These are phyloP conservation scores for Nyctibius bracteatus DNA, from an alignment of 2,113 vertebrate species.

Conservation along the genomic window DNA sequence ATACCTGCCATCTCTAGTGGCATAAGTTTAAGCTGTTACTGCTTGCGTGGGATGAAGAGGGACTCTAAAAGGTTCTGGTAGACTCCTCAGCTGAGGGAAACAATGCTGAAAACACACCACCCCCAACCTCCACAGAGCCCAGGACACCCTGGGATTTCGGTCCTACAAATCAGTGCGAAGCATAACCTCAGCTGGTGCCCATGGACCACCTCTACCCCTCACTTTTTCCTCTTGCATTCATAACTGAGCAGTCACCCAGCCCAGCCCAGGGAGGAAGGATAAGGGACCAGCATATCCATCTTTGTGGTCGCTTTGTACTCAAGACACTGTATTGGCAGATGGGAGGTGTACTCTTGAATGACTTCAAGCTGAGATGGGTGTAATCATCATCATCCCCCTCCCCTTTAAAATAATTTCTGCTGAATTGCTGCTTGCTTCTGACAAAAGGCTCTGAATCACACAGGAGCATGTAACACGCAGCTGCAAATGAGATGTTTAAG, in stretches of 20 bases:
- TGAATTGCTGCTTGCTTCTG: not conserved
- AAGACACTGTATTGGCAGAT: not conserved
- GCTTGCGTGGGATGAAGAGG: not conserved
- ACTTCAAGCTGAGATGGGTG: not conserved
- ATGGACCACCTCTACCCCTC: not conserved
- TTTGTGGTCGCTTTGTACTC: not conserved
- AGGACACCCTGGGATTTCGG: not conserved
- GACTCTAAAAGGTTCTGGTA: not conserved
- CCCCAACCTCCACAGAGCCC: not conserved
- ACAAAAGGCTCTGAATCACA: not conserved
- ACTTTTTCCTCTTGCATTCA: not conserved
- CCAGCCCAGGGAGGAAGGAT: not conserved
- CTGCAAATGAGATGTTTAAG: not conserved
- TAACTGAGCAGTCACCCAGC: not conserved
- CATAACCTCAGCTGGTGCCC: not conserved
- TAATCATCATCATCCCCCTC: not conserved
- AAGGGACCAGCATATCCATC: not conserved
- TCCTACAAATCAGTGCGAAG: not conserved
- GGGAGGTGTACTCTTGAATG: not conserved
- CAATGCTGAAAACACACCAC: not conserved
- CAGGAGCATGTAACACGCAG: not conserved
- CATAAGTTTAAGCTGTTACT: not conserved
- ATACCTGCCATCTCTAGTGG: not conserved
- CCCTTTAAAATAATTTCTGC: not conserved
- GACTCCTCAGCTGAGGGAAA: not conserved